These are phyloP conservation scores for Sinocyclocheilus anshuiensis DNA, from an alignment of 2,113 vertebrate species.

Conservation along the genomic window DNA sequence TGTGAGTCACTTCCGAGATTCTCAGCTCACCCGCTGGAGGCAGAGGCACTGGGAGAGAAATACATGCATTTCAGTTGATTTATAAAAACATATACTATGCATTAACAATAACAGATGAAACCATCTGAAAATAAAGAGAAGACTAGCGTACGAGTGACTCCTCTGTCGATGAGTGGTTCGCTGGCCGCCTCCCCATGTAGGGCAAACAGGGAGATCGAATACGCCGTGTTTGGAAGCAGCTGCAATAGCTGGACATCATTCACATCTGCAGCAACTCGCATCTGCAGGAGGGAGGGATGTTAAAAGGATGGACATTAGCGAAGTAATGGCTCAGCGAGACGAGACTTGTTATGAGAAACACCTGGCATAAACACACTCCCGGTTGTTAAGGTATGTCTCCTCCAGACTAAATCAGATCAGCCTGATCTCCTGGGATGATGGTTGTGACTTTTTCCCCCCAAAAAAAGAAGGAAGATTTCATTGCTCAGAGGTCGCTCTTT, in stretches of 20 bases:
- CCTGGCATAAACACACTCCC: conserved; percentile 42
- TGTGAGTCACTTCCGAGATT: conserved; percentile 88
- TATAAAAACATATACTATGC: background rate
- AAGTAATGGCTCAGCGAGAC: conserved; percentile 29
- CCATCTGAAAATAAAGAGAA: conserved; percentile 13
- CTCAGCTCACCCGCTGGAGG: conserved; percentile 78
- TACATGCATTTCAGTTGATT: background rate
- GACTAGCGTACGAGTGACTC: conserved; percentile 85
- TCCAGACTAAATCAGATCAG: background rate
- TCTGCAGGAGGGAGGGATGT: conserved; percentile 67
- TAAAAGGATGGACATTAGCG: conserved; percentile 35
- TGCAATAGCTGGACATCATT: conserved; percentile 78
- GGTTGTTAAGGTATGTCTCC: conserved; percentile 12
- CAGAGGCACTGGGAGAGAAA: conserved; percentile 78
- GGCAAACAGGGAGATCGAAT: conserved; percentile 79
- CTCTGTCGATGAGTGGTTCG: conserved; percentile 79
- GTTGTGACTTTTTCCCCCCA: background rate
- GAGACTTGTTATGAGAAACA: conserved; percentile 42
- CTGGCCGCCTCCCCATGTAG: conserved; percentile 79
- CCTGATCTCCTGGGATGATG: background rate
- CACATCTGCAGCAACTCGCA: conserved; percentile 78
- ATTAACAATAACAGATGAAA: background rate
- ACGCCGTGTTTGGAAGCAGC: conserved; percentile 85
- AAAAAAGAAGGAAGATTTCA: background rate
- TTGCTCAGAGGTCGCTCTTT: background rate